phyloP scores from a whole-genome alignment of 1,140 invertebrate genomes.

The Cyclargus thomasi region DNA sequence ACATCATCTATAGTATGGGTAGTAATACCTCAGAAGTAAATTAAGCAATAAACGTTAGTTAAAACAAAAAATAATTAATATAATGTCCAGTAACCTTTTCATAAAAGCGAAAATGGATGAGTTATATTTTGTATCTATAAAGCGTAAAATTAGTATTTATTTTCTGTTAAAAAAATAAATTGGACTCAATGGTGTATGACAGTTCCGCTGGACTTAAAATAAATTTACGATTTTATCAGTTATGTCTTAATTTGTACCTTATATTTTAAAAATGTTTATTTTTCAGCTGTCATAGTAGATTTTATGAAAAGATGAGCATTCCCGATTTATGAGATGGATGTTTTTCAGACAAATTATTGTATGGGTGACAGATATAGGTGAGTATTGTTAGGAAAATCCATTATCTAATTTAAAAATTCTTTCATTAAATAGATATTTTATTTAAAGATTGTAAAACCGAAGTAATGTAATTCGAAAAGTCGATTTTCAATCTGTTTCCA shows the following conservation, averaged over 20 bases:
- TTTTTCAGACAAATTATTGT: conserved; percentile 44
- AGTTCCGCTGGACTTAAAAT: conserved; percentile 49
- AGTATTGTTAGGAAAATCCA: conserved; percentile 9
- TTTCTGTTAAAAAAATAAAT: conserved; percentile 11
- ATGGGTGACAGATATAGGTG: conserved; percentile 17
- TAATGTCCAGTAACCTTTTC: conserved; percentile 14
- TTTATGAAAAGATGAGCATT: neutral
- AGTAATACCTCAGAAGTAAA: conserved; percentile 15
- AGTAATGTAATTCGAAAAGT: conserved; percentile 80
- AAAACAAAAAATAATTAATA: neutral
- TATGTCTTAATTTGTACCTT: conserved; percentile 45
- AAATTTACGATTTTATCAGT: conserved; percentile 54
- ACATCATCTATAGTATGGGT: too few relatives aligned
- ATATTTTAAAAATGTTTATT: conserved; percentile 19
- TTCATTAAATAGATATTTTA: conserved; percentile 34
- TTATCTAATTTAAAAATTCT: conserved; percentile 13
- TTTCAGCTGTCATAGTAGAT: conserved; percentile 15
- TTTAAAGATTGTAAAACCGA: conserved; percentile 73
- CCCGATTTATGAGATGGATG: conserved; percentile 46
- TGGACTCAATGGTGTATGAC: conserved; percentile 18
- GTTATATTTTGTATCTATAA: conserved; percentile 8
- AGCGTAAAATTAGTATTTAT: conserved; percentile 8
- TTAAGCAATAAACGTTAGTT: conserved; percentile 8
- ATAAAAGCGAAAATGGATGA: conserved; percentile 11
- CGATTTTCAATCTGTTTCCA: conserved; percentile 78